Percentiles rank a stretch among this genome's conserved stretches.
These are phyloP conservation scores for Potamilus streckersoni DNA, from an alignment of 1,140 invertebrate genomes.

Conservation along the genomic window DNA sequence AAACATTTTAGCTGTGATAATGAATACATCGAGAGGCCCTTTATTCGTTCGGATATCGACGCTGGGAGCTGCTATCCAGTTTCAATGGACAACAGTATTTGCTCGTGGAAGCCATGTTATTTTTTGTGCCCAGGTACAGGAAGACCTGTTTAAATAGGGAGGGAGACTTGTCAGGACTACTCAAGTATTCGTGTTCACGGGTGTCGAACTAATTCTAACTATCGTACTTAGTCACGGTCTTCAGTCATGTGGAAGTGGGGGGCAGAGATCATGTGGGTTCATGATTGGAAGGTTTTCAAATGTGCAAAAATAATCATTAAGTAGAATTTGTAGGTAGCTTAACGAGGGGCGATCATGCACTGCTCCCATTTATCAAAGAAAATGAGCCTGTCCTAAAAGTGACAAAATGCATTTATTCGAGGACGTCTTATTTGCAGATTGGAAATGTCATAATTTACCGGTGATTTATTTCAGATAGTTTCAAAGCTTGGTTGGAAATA, in stretches of 20 bases:
- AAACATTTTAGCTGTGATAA: too few species aligned
- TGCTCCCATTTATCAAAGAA: constrained; percentile 25
- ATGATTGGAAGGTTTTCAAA: constrained; percentile 22
- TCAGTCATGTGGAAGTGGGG: constrained; percentile 2
- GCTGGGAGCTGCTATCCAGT: too few species aligned
- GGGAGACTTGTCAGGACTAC: too few species aligned
- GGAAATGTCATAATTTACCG: neutral
- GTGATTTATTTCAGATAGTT: neutral
- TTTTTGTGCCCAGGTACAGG: too few species aligned
- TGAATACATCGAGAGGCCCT: too few species aligned
- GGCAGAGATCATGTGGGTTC: constrained; percentile 14
- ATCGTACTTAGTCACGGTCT: constrained; percentile 11
- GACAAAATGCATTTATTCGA: constrained; percentile 5
- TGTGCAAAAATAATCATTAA: constrained; percentile 35
- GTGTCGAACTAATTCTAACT: too few species aligned
- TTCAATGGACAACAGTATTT: too few species aligned
- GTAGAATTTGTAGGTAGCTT: constrained; percentile 19
- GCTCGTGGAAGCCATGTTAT: too few species aligned
- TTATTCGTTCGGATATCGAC: too few species aligned
- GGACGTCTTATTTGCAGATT: neutral
- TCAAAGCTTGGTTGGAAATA: neutral
- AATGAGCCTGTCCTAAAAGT: constrained; percentile 3
- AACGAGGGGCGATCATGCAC: constrained; percentile 30
- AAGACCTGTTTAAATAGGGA: too few species aligned
- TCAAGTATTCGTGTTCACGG: too few species aligned